Base-by-base conservation (phyloP, 2,113 vertebrate genomes). In the Lamprologus callipterus region DNA sequence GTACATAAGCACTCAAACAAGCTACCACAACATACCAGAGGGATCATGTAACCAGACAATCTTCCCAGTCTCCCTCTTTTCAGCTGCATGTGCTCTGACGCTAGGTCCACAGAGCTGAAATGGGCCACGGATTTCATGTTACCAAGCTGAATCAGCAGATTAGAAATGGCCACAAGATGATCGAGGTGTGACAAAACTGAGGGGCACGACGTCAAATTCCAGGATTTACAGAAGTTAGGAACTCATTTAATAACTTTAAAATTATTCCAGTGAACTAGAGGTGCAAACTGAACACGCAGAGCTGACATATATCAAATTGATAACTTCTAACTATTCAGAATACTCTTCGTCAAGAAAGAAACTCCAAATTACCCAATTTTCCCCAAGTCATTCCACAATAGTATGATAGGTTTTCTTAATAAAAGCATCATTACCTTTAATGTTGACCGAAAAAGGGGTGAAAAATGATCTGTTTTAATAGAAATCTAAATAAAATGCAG, bases 11-110 rank as follows among this genome's bases (percentile, higher is more conserved):
- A 83, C 85, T 92, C 82, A 53, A 86, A 91, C 73, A 80, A 87
- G 84, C 80, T 35, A 85, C 89, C 90, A 86, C 92, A 94, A 87
- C 92, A 91, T 94, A 91, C 93, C 92, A 89, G 63, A 90, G 85
- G 28, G 83, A 89, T 89, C 85, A 88, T 70, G 58, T 93, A 85
- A 92, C 84, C 85, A 83, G 79, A 91, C 87, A 86, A 85, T 85
- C 84, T 85, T 89, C 90, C 84, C 80, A 4, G 73, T 83, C 84
- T 65, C 37, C 73, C 80, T 28, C 63, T 58, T 84, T 93, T 84
- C 85, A 82, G 83, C 84, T 45, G 58, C 80, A 31, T 85, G 87
- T 70, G 88, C 84, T 81, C 81, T 88, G 53, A 81, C 37, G 19
- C 60, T 70, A 28, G 80, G 81, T 81, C 83, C 80, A 13, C 45